Evolutionary conservation across 2,888 invertebrate species (phyloP).

Genomic region (Tenthredo livida): DNA sequence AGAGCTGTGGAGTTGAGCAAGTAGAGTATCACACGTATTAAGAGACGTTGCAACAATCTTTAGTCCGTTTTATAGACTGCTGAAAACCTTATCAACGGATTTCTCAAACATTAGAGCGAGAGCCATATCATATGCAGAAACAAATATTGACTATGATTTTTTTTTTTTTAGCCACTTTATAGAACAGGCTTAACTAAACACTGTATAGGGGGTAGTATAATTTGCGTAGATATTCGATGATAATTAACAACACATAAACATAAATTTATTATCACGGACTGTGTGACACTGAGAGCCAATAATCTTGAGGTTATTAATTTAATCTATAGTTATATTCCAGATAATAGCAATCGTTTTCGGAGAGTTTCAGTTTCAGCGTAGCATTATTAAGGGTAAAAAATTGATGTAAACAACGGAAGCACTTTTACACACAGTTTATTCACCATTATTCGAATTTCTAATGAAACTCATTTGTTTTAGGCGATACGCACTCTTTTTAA

Average conservation of each 20-base stretch:
- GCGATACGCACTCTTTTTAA: not conserved
- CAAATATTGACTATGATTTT: slow-evolving; percentile 30
- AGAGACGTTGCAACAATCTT: slow-evolving; percentile 13
- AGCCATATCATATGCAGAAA: not conserved
- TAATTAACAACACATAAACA: not conserved
- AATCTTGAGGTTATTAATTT: slow-evolving; percentile 27
- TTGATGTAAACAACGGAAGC: not conserved
- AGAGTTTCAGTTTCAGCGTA: not conserved
- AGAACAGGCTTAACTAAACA: not conserved
- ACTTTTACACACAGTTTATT: not conserved
- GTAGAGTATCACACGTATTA: slow-evolving; percentile 5
- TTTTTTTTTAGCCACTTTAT: slow-evolving; percentile 12
- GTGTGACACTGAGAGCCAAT: slow-evolving; percentile 25
- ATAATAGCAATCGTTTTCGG: slow-evolving; percentile 3
- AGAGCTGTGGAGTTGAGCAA: not conserved
- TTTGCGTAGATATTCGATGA: not conserved
- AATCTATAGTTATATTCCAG: slow-evolving; percentile 25
- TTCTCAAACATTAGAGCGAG: slow-evolving; percentile 16
- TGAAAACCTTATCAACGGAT: slow-evolving; percentile 40
- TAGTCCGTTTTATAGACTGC: slow-evolving; percentile 32
- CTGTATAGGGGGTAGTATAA: not conserved
- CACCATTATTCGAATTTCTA: not conserved
- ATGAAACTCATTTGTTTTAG: not conserved
- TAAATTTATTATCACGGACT: slow-evolving; percentile 13
- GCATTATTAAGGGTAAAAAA: not conserved